Evolutionary conservation across 2,888 invertebrate species (phyloP).

Genomic region (Dryadula phaetusa): DNA sequence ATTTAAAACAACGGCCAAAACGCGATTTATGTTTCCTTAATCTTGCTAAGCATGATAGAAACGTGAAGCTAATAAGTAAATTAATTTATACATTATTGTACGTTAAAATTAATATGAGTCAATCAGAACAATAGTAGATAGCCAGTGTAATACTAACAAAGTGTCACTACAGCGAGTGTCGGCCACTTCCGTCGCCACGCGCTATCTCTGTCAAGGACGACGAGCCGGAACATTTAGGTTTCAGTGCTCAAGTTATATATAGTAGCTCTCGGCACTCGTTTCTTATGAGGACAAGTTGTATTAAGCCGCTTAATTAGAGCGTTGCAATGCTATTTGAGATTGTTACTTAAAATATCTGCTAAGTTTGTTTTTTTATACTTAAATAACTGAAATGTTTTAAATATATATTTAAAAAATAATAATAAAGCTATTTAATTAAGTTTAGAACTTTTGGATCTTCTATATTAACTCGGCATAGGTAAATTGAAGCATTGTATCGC

Average conservation of each 20-base stretch:
- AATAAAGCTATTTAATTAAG: too few species aligned
- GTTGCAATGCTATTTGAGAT: background rate
- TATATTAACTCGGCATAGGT: too few species aligned
- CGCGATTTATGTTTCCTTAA: too few species aligned
- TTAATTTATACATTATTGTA: background rate
- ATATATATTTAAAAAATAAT: too few species aligned
- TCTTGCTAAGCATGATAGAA: too few species aligned
- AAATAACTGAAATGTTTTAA: too few species aligned
- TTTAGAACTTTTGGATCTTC: too few species aligned
- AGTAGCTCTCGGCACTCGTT: background rate
- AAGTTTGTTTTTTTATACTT: background rate
- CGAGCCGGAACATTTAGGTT: constrained; percentile 20
- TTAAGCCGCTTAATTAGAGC: background rate
- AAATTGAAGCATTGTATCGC: too few species aligned
- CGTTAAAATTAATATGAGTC: constrained; percentile 13
- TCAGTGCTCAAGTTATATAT: constrained; percentile 21
- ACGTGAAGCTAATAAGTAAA: too few species aligned
- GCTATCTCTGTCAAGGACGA: constrained; percentile 43
- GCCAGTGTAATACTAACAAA: constrained; percentile 5
- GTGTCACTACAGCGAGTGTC: constrained; percentile 25
- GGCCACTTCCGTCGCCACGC: constrained; percentile 38
- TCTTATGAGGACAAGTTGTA: background rate
- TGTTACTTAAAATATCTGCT: background rate
- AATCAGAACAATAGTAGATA: constrained; percentile 25
- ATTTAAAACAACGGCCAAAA: too few species aligned